Evolutionary conservation across 1,140 invertebrate genomes (phyloP).

Genomic region (Drepana arcuata): DNA sequence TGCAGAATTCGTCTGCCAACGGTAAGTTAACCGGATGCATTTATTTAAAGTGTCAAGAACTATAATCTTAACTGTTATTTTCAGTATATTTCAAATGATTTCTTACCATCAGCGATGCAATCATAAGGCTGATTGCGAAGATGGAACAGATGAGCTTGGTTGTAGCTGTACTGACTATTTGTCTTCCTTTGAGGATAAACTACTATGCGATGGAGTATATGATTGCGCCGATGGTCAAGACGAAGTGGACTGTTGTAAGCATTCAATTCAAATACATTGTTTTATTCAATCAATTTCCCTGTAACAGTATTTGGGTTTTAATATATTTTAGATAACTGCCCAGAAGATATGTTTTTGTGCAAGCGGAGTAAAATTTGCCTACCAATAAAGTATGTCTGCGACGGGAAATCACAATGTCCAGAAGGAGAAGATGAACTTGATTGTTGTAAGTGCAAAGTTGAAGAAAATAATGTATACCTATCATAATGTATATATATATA

Average conservation of each 20-base stretch:
- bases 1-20: slow-evolving; percentile 45
- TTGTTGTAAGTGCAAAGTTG: slow-evolving; percentile 71
- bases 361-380: slow-evolving; percentile 74
- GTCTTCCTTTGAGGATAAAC: slow-evolving; percentile 52
- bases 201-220: slow-evolving; percentile 83
- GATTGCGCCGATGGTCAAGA: slow-evolving; percentile 85
- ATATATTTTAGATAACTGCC: slow-evolving; percentile 72
- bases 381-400: slow-evolving; percentile 74
- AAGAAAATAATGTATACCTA: no score
- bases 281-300: no score
- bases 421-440: slow-evolving; percentile 82
- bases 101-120: slow-evolving; percentile 77
- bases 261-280: no score
- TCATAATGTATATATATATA: no score
- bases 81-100: slow-evolving; percentile 78
- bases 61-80: slow-evolving; percentile 21
- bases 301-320: no score
- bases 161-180: slow-evolving; percentile 84
- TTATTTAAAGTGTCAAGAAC: no score
- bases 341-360: slow-evolving; percentile 73
- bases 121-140: slow-evolving; percentile 82
- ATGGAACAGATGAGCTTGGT: slow-evolving; percentile 83
- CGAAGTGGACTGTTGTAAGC: slow-evolving; percentile 80
- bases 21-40: no score
- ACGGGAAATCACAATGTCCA: slow-evolving; percentile 76